Percentiles rank a stretch among this genome's conserved stretches.
phyloP scores from a whole-genome alignment of 2,113 vertebrate species.

The Alethe diademata region DNA sequence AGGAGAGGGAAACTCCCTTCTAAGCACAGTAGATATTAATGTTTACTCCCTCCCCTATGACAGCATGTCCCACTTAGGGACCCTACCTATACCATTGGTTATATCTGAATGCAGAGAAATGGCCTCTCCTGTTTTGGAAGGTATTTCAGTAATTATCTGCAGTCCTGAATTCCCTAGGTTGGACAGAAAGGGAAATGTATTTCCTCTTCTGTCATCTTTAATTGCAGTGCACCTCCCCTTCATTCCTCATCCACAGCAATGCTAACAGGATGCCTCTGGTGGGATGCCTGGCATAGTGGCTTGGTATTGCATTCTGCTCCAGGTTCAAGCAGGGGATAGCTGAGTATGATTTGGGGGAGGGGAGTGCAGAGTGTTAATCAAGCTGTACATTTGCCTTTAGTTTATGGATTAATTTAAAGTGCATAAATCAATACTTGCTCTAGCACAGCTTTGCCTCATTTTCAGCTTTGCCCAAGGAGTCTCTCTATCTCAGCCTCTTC shows the following conservation, averaged over 20 bases:
- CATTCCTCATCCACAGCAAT: neutral
- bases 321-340: neutral
- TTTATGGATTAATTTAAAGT: neutral
- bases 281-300: neutral
- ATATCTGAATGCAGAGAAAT: neutral
- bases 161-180: neutral
- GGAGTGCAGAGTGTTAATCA: neutral
- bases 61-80: neutral
- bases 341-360: neutral
- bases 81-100: neutral
- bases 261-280: neutral
- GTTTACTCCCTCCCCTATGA: neutral
- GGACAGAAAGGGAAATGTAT: neutral
- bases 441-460: neutral
- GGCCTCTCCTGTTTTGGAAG: neutral
- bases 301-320: neutral
- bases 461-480: neutral
- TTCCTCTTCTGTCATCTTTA: neutral
- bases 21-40: neutral
- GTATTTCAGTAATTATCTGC: neutral
- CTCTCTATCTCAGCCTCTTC: neutral
- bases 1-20: neutral
- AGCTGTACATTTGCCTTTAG: neutral
- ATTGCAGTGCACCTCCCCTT: neutral
- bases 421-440: neutral